phyloP scores from a whole-genome alignment of 2,797 vertebrate species.

The Mormyrops attenuatus region DNA sequence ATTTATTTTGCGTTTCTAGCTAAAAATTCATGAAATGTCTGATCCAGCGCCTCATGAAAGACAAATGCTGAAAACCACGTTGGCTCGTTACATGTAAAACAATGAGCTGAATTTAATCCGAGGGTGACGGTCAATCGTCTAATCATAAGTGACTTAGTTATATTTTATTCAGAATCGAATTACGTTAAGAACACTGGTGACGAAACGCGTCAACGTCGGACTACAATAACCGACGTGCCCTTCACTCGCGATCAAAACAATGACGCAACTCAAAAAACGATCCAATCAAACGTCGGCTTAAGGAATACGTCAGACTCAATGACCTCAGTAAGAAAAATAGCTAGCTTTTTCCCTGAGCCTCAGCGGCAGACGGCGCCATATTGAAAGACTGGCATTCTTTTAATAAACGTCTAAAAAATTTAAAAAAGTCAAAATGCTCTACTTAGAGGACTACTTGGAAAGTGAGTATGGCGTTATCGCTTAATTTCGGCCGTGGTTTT shows the following conservation, averaged over 20 bases:
- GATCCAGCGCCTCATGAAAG: background rate
- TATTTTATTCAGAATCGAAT: background rate
- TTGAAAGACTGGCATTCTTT: slow-evolving; percentile 70
- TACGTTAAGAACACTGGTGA: background rate
- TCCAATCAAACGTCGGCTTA: slow-evolving; percentile 47
- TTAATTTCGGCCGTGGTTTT: accelerated
- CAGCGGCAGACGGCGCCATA: slow-evolving; percentile 84
- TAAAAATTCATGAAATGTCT: background rate
- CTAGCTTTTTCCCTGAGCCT: slow-evolving; percentile 70
- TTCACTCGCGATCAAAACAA: background rate
- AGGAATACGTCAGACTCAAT: slow-evolving; percentile 44
- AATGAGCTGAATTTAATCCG: background rate
- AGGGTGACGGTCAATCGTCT: too few relatives aligned
- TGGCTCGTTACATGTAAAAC: background rate
- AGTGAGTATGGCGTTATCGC: slow-evolving; percentile 71
- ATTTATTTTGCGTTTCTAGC: background rate
- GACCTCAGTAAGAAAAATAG: slow-evolving; percentile 58
- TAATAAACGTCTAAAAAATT: slow-evolving; percentile 44
- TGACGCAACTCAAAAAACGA: background rate
- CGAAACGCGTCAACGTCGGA: slow-evolving; percentile 24
- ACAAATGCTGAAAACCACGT: background rate
- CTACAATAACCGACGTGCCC: slow-evolving; percentile 43
- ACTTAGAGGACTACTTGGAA: slow-evolving; percentile 95
- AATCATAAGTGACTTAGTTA: background rate
- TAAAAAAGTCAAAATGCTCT: slow-evolving; percentile 74